Percentiles rank a stretch among this genome's conserved stretches.
Evolutionary conservation across 2,888 invertebrate species (phyloP).

Genomic region (Laothoe populi): DNA sequence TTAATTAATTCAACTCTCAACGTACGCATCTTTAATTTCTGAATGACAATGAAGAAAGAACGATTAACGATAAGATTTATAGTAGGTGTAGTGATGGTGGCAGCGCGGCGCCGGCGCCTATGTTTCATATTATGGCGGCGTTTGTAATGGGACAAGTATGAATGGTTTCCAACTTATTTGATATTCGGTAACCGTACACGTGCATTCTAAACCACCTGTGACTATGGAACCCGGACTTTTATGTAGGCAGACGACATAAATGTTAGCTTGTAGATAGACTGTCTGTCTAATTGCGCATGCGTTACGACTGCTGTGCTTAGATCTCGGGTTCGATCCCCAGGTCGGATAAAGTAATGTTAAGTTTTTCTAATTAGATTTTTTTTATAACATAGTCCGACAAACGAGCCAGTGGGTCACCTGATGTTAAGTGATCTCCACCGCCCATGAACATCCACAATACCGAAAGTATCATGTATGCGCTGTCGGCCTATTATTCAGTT

Average conservation of each 20-base stretch:
- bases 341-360: too few relatives aligned
- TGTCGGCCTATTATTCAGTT: too few relatives aligned
- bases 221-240: conserved; percentile 4
- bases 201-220: not conserved
- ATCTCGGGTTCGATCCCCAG: too few relatives aligned
- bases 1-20: not conserved
- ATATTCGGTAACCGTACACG: conserved; percentile 1
- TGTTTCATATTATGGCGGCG: not conserved
- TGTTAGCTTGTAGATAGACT: too few relatives aligned
- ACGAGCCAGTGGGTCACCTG: too few relatives aligned
- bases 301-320: too few relatives aligned
- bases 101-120: not conserved
- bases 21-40: not conserved
- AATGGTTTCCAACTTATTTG: conserved; percentile 4
- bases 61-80: not conserved
- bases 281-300: too few relatives aligned
- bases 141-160: conserved; percentile 12
- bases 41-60: not conserved
- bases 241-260: not conserved
- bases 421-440: too few relatives aligned
- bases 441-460: too few relatives aligned
- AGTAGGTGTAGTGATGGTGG: not conserved
- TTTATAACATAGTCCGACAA: too few relatives aligned
- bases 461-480: too few relatives aligned
- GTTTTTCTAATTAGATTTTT: too few relatives aligned